Evolutionary conservation across 2,113 vertebrate genomes (phyloP).

Genomic region (Anoura caudifer): DNA sequence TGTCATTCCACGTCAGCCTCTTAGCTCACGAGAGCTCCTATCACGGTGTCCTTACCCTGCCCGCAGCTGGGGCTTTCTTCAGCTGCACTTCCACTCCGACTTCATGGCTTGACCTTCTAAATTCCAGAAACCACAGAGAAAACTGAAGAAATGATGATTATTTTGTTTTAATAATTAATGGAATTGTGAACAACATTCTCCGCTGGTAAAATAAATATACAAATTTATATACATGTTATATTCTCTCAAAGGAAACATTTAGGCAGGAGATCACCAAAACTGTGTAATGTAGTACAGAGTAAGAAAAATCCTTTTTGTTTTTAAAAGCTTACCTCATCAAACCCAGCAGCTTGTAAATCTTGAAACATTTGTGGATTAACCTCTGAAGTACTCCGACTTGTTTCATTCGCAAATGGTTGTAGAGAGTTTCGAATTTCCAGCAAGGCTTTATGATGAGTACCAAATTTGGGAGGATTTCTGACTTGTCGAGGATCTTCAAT

Average conservation of each 20-base stretch:
- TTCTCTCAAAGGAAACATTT: conserved; percentile 8
- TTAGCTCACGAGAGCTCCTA: neutral
- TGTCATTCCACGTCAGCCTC: neutral
- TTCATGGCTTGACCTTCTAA: neutral
- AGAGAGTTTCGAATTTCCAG: conserved; percentile 96
- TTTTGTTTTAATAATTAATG: conserved; percentile 22
- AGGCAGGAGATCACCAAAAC: neutral
- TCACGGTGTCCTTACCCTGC: neutral
- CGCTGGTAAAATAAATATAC: neutral
- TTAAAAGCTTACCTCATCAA: conserved; percentile 91
- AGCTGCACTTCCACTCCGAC: neutral
- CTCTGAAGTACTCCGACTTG: conserved; percentile 82
- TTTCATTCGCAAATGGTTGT: conserved; percentile 91
- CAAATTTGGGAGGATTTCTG: conserved; percentile 89
- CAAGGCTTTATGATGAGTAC: conserved; percentile 92
- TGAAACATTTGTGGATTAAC: conserved; percentile 90
- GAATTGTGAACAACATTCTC: conserved; percentile 19
- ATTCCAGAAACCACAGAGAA: conserved; percentile 28
- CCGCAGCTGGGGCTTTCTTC: neutral
- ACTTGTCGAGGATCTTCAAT: conserved; percentile 91
- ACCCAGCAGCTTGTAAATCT: conserved; percentile 89
- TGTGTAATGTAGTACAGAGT: neutral
- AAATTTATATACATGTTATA: neutral
- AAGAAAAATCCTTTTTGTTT: conserved; percentile 26
- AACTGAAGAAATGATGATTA: conserved; percentile 18